Percentiles rank a stretch among this genome's conserved stretches.
Evolutionary conservation across 2,797 vertebrate species (phyloP).

Genomic region (Leptatherina wallacei): DNA sequence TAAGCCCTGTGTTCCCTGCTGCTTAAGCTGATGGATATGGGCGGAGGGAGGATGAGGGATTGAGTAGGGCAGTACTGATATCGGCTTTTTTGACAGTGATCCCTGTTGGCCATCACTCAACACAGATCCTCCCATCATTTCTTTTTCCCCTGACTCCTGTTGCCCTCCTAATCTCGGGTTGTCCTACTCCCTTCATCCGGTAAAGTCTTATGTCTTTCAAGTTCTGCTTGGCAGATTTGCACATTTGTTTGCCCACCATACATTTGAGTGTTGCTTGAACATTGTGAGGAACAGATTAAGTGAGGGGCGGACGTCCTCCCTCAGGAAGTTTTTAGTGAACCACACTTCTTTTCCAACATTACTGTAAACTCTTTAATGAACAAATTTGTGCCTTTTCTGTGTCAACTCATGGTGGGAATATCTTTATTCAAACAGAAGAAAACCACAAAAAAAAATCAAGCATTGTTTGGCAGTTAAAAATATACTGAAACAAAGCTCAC

Average conservation of each 20-base stretch:
- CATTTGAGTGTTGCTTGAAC: constrained; percentile 4
- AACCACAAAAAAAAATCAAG: background rate
- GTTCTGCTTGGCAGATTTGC: constrained; percentile 35
- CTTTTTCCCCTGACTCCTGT: constrained; percentile 36
- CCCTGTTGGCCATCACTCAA: constrained; percentile 57
- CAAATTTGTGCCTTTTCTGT: background rate
- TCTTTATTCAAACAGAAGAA: background rate
- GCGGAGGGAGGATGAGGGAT: background rate
- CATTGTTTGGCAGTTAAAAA: background rate
- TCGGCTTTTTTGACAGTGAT: constrained; percentile 63
- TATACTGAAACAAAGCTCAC: background rate
- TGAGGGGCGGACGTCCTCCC: background rate
- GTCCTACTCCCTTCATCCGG: constrained; percentile 31
- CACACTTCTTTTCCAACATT: background rate
- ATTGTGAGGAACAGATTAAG: background rate
- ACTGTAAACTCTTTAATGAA: background rate
- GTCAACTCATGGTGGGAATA: background rate
- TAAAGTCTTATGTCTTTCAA: constrained; percentile 24
- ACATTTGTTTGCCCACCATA: constrained; percentile 32
- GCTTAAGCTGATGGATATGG: constrained; percentile 56
- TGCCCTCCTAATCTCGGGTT: constrained; percentile 49
- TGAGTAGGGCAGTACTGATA: constrained; percentile 43
- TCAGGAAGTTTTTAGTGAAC: background rate
- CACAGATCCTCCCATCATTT: constrained; percentile 48
- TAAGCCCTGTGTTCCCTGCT: constrained; percentile 21